phyloP scores from a whole-genome alignment of 2,888 invertebrate genomes.

The Pherbina coryleti region DNA sequence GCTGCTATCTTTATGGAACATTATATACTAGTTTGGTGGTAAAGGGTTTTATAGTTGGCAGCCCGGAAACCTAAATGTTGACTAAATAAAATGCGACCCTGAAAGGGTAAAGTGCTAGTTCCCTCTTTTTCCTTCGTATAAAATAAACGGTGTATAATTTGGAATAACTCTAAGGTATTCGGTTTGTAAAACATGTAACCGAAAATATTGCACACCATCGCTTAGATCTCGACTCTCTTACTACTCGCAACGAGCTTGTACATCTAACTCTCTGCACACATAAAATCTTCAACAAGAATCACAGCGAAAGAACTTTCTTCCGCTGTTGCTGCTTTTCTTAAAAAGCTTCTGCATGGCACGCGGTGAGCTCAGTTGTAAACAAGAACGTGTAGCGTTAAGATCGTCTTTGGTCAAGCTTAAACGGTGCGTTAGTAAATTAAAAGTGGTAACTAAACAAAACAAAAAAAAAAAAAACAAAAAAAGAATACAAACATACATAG shows the following conservation, averaged over 20 bases:
- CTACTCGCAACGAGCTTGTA: too few relatives aligned
- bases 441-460: neutral
- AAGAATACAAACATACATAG: neutral
- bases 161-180: too few relatives aligned
- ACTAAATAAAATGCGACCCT: too few relatives aligned
- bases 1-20: too few relatives aligned
- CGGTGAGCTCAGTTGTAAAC: slow-evolving; percentile 45
- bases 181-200: too few relatives aligned
- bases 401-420: slow-evolving; percentile 35
- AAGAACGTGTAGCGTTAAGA: slow-evolving; percentile 48
- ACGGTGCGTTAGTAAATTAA: neutral
- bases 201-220: neutral
- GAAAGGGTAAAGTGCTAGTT: too few relatives aligned
- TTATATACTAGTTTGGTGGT: too few relatives aligned
- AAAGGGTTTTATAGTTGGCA: too few relatives aligned
- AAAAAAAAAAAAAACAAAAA: neutral
- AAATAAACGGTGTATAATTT: too few relatives aligned
- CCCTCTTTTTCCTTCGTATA: too few relatives aligned
- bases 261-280: neutral
- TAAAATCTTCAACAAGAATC: slow-evolving; percentile 14
- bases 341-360: slow-evolving; percentile 46
- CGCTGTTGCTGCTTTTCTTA: slow-evolving; percentile 33
- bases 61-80: too few relatives aligned
- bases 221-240: neutral
- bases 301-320: slow-evolving; percentile 28